phyloP scores from a whole-genome alignment of 2,797 vertebrate species.

The Cuniculus paca region DNA sequence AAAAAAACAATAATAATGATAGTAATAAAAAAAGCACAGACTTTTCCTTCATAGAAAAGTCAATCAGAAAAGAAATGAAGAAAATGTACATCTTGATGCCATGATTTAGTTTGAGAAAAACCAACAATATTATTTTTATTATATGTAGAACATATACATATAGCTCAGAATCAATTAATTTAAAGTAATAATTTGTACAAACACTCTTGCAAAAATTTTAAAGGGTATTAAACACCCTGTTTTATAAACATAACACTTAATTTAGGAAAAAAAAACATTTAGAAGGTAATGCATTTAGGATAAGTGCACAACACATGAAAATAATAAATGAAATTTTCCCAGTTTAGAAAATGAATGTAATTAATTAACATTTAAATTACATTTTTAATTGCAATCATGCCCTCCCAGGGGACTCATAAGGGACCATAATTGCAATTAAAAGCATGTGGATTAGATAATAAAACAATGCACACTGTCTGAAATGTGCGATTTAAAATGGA shows the following conservation, averaged over 20 bases:
- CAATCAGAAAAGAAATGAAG: constrained; percentile 70
- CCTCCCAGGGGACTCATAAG: constrained; percentile 95
- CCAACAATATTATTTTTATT: constrained; percentile 81
- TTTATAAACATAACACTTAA: constrained; percentile 93
- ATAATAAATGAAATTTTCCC: constrained; percentile 94
- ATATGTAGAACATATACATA: constrained; percentile 83
- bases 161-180: constrained; percentile 91
- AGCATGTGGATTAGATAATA: constrained; percentile 97
- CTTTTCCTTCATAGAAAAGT: constrained; percentile 53
- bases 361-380: constrained; percentile 99
- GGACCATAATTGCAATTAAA: constrained; percentile 98
- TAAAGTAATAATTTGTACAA: constrained; percentile 92
- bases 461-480: constrained; percentile 94
- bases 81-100: constrained; percentile 39
- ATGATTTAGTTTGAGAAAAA: constrained; percentile 67
- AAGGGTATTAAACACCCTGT: constrained; percentile 92
- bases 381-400: constrained; percentile 99
- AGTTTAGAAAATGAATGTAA: constrained; percentile 97
- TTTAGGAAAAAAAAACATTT: constrained; percentile 91
- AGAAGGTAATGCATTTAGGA: constrained; percentile 93
- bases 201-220: constrained; percentile 91
- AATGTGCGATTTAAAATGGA: constrained; percentile 94
- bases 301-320: constrained; percentile 93
- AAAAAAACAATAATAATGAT: constrained; percentile 65
- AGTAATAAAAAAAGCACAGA: constrained; percentile 61